These are phyloP conservation scores for Tachuris rubrigastra DNA, from an alignment of 2,113 vertebrate genomes.

Conservation along the genomic window DNA sequence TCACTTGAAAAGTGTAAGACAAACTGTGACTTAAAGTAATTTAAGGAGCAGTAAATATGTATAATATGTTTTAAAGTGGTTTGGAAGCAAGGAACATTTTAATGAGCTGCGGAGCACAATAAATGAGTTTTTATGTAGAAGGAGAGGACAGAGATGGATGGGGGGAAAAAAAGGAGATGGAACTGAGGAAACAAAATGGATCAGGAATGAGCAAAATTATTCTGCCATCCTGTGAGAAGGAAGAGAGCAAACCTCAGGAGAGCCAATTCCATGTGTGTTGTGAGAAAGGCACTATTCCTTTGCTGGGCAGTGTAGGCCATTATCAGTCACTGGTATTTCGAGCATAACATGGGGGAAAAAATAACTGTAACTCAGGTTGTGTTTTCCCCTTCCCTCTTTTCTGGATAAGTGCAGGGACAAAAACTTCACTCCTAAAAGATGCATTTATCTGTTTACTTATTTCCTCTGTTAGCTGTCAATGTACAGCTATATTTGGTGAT, in stretches of 20 bases:
- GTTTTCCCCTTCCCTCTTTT: neutral
- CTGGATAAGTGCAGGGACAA: neutral
- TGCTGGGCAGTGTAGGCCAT: slow-evolving; percentile 51
- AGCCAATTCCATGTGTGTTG: slow-evolving; percentile 25
- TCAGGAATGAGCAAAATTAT: slow-evolving; percentile 21
- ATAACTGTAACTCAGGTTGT: neutral
- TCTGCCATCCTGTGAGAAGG: slow-evolving; percentile 23
- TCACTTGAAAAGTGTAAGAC: slow-evolving; percentile 7
- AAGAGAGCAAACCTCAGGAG: slow-evolving; percentile 55
- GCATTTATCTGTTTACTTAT: neutral
- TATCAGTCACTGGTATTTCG: slow-evolving; percentile 39
- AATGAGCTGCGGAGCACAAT: neutral
- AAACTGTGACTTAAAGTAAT: slow-evolving; percentile 32
- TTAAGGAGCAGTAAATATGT: slow-evolving; percentile 18
- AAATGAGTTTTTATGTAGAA: slow-evolving; percentile 35
- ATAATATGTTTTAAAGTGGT: slow-evolving; percentile 24
- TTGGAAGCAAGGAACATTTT: slow-evolving; percentile 19
- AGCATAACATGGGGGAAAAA: neutral
- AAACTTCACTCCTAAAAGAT: slow-evolving; percentile 12
- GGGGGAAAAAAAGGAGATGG: neutral
- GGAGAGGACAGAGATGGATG: neutral
- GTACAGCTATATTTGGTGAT: neutral
- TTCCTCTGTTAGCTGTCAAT: neutral
- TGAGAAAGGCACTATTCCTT: slow-evolving; percentile 45
- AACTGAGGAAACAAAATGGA: slow-evolving; percentile 34